These are phyloP conservation scores for Drosophila ustulata DNA, from an alignment of 2,888 invertebrate genomes.

Conservation along the genomic window DNA sequence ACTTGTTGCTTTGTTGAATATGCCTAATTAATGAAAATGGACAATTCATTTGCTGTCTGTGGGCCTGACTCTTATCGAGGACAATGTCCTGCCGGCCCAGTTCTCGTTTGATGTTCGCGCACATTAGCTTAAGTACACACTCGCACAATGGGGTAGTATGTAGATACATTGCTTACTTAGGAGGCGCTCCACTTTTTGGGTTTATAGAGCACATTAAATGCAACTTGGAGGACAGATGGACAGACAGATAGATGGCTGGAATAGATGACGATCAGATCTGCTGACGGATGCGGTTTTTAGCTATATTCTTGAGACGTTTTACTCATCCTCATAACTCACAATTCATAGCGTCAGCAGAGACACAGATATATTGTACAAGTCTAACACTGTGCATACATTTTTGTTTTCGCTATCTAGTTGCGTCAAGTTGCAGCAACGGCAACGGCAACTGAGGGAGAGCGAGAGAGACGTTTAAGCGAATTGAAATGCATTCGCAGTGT, in stretches of 20 bases:
- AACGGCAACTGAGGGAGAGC: neutral
- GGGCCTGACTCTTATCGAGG: conserved; percentile 36
- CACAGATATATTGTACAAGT: neutral
- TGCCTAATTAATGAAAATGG: conserved; percentile 47
- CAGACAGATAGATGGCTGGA: neutral
- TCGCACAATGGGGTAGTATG: neutral
- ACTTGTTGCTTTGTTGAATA: conserved; percentile 18
- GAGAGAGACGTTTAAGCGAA: conserved; percentile 4
- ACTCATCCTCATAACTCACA: conserved; percentile 18
- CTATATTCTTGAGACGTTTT: conserved; percentile 32
- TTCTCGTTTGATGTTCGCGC: conserved; percentile 44
- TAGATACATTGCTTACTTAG: neutral
- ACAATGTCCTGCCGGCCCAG: conserved; percentile 33
- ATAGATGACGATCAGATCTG: conserved; percentile 19
- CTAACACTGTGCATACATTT: neutral
- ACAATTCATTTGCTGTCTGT: conserved; percentile 21
- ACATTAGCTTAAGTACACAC: conserved; percentile 39
- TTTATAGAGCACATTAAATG: conserved; percentile 28
- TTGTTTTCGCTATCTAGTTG: conserved; percentile 33
- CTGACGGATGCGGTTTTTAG: conserved; percentile 40
- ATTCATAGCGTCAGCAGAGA: conserved; percentile 44
- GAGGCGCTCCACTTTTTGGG: conserved; percentile 17
- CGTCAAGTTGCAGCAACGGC: conserved; percentile 34
- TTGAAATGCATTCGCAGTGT: conserved; percentile 43
- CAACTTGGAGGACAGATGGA: conserved; percentile 1